phyloP scores from a whole-genome alignment of 1,140 invertebrate genomes.

The Helicoverpa zea region DNA sequence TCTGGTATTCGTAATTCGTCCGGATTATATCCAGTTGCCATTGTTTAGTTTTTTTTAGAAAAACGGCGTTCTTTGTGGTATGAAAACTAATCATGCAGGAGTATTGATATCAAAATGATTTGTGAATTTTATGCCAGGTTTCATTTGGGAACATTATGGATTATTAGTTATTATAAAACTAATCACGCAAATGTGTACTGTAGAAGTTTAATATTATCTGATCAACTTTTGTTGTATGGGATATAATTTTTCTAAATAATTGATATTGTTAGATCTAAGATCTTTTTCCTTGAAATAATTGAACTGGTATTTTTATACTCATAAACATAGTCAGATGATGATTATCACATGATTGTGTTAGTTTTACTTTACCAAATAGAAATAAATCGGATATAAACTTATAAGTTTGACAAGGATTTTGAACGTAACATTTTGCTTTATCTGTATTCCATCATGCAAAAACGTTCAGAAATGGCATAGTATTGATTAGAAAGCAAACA shows the following conservation, averaged over 20 bases:
- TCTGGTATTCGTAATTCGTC: constrained; percentile 60
- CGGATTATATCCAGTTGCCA: constrained; percentile 81
- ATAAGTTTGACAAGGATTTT: not conserved
- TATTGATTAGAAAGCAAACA: not conserved
- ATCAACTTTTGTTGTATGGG: no score
- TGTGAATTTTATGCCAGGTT: not conserved
- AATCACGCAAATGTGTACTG: no score
- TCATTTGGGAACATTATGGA: not conserved
- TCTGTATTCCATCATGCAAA: not conserved
- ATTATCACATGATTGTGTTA: not conserved
- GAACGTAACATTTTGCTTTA: not conserved
- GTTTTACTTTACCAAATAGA: not conserved
- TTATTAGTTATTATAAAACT: no score
- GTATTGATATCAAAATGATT: not conserved
- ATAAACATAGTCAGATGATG: not conserved
- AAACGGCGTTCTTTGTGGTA: constrained; percentile 61
- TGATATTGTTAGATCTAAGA: no score
- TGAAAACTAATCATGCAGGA: not conserved
- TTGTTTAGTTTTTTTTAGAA: constrained; percentile 69
- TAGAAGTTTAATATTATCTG: no score
- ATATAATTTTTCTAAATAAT: no score
- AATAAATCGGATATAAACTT: not conserved
- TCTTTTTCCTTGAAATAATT: not conserved
- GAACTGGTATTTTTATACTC: no score
- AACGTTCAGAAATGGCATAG: not conserved